Conservation (phyloP, 2,113 vertebrate genomes). For the Trinectes maculatus region DNA sequence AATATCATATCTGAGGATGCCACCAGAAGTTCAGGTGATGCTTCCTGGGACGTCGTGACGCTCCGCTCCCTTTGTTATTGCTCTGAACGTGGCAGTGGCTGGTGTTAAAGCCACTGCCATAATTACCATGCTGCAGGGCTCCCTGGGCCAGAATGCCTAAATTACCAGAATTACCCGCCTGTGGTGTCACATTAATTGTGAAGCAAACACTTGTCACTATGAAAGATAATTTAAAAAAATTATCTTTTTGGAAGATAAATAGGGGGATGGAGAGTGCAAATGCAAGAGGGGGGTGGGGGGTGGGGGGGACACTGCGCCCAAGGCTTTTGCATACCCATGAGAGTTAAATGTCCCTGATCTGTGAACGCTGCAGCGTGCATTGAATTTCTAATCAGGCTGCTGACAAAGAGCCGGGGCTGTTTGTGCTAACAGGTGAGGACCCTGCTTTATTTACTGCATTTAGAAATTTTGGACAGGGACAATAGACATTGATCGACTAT, state of each 20-base stretch:
- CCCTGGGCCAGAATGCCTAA: constrained; percentile 34
- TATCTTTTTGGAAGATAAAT: constrained; percentile 28
- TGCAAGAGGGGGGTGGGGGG: constrained; percentile 1
- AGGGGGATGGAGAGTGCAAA: neutral
- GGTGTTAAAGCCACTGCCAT: constrained; percentile 10
- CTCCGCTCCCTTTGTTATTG: neutral
- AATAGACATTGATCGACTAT: neutral
- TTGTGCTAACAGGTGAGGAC: constrained; percentile 30
- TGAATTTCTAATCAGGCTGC: constrained; percentile 41
- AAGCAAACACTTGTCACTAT: constrained; percentile 36
- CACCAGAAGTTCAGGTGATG: neutral
- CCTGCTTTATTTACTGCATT: neutral
- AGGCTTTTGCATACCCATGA: constrained; percentile 29
- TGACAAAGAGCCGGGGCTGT: constrained; percentile 1
- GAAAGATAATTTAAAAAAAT: constrained; percentile 45
- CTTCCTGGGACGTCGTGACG: neutral
- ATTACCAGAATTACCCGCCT: constrained; percentile 46
- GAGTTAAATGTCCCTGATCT: constrained; percentile 52
- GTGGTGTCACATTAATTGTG: constrained; percentile 58
- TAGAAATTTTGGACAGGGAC: neutral
- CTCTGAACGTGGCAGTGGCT: neutral
- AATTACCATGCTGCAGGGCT: constrained; percentile 49
- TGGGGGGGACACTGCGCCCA: neutral
- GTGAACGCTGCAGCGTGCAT: constrained; percentile 34
- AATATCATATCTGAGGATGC: constrained; percentile 4